Evolutionary conservation across 30 jellyfish, hydroid and myxozoan genomes (phyloP).

Genomic region (Aurelia aurita): DNA sequence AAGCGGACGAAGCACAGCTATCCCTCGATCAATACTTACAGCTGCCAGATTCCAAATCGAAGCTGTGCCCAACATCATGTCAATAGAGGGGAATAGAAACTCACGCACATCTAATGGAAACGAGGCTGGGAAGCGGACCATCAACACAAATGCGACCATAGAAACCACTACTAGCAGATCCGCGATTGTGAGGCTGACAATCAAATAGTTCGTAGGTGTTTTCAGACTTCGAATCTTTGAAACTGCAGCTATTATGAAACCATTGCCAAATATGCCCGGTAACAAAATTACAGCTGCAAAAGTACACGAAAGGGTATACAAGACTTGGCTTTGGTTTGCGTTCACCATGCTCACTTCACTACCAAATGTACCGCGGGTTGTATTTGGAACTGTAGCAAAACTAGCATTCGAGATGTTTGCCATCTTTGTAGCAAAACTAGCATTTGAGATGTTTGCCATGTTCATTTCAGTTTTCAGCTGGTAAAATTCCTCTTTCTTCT

Average conservation of each 20-base stretch:
- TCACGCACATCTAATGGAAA: conserved; percentile 38
- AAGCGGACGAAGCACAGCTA: conserved; percentile 85
- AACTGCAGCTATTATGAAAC: conserved; percentile 58
- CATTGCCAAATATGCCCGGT: conserved; percentile 82
- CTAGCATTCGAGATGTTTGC: too few species aligned
- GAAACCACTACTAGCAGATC: conserved; percentile 74
- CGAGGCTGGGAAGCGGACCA: conserved; percentile 52
- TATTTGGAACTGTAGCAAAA: too few species aligned
- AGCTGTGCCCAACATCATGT: conserved; percentile 81
- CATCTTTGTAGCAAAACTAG: too few species aligned
- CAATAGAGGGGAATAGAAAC: conserved; percentile 84
- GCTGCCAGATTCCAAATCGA: conserved; percentile 87
- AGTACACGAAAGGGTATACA: conserved; percentile 39
- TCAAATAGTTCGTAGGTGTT: conserved; percentile 82
- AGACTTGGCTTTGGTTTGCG: background rate
- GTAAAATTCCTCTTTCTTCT: too few species aligned
- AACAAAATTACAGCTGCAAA: conserved; percentile 57
- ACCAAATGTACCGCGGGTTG: too few species aligned
- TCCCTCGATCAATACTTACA: conserved; percentile 88
- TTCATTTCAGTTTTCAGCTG: too few species aligned
- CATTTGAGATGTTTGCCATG: too few species aligned
- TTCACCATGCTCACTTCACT: background rate
- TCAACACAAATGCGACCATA: conserved; percentile 63
- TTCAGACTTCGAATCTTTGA: conserved; percentile 51
- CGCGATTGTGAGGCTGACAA: conserved; percentile 81